Conservation (phyloP, 1,140 invertebrate species). For the Drosophila nasuta region DNA sequence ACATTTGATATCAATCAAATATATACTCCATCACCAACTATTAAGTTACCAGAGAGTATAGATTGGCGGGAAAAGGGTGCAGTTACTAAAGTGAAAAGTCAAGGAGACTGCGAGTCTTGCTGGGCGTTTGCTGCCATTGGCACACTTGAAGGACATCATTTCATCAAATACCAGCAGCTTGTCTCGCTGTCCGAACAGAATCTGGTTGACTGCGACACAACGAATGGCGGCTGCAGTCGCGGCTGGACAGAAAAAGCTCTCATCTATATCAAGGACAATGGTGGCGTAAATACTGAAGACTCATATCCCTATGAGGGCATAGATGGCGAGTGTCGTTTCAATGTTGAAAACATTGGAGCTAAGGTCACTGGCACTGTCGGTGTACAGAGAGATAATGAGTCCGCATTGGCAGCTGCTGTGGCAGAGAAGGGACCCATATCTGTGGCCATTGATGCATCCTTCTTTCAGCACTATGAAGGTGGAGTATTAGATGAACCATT, state of each 20-base stretch:
- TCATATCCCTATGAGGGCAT: constrained; percentile 91
- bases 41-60: background rate
- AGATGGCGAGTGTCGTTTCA: constrained; percentile 84
- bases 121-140: constrained; percentile 97
- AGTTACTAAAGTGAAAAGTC: constrained; percentile 86
- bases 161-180: constrained; percentile 87
- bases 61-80: constrained; percentile 21
- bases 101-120: constrained; percentile 94
- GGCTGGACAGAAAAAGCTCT: constrained; percentile 91
- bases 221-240: constrained; percentile 90
- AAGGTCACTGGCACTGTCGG: constrained; percentile 70
- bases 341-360: constrained; percentile 17
- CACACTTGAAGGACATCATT: constrained; percentile 90
- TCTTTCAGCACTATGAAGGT: constrained; percentile 19
- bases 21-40: background rate
- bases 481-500: constrained; percentile 85
- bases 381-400: constrained; percentile 87
- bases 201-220: constrained; percentile 92
- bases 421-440: constrained; percentile 87
- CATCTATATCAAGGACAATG: constrained; percentile 91
- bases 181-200: constrained; percentile 95
- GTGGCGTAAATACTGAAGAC: constrained; percentile 89
- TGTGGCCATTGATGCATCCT: constrained; percentile 29
- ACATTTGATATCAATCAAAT: background rate
- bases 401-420: constrained; percentile 88